phyloP scores from a whole-genome alignment of 1,140 invertebrate genomes.

The Papilio machaon region DNA sequence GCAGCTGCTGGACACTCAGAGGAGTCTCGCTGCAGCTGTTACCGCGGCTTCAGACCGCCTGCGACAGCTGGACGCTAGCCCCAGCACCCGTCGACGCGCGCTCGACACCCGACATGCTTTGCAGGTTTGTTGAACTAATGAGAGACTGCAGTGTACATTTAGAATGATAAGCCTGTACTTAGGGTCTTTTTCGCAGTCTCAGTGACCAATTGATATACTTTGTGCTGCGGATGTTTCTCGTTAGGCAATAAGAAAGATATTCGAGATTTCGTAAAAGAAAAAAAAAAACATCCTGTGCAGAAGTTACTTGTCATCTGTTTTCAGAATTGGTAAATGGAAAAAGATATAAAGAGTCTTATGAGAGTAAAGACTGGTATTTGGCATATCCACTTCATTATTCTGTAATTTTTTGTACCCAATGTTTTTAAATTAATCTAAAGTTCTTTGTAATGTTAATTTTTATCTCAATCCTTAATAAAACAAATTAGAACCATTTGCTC shows the following conservation, averaged over 20 bases:
- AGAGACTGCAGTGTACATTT: too few species aligned
- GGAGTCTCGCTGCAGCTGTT: slow-evolving; percentile 82
- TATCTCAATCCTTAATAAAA: neutral
- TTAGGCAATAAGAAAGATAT: too few species aligned
- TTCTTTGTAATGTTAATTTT: neutral
- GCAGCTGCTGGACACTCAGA: slow-evolving; percentile 82
- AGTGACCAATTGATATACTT: too few species aligned
- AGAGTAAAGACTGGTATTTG: slow-evolving; percentile 1
- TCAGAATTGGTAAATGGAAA: too few species aligned
- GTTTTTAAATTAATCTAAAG: neutral
- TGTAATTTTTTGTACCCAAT: neutral
- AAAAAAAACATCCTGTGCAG: too few species aligned
- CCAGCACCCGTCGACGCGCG: slow-evolving; percentile 88
- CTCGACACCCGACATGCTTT: slow-evolving; percentile 86
- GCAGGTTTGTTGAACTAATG: slow-evolving; percentile 81
- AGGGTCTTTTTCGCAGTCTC: too few species aligned
- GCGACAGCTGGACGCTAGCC: slow-evolving; percentile 88
- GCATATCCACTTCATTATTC: neutral
- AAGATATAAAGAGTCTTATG: too few species aligned
- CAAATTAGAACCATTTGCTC: slow-evolving; percentile 2
- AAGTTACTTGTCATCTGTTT: too few species aligned
- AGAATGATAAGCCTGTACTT: too few species aligned
- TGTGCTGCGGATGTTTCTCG: too few species aligned
- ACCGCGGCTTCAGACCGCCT: slow-evolving; percentile 85
- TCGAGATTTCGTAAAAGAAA: too few species aligned